Conservation (phyloP, 2,888 invertebrate genomes). For the Polyommatus icarus region DNA sequence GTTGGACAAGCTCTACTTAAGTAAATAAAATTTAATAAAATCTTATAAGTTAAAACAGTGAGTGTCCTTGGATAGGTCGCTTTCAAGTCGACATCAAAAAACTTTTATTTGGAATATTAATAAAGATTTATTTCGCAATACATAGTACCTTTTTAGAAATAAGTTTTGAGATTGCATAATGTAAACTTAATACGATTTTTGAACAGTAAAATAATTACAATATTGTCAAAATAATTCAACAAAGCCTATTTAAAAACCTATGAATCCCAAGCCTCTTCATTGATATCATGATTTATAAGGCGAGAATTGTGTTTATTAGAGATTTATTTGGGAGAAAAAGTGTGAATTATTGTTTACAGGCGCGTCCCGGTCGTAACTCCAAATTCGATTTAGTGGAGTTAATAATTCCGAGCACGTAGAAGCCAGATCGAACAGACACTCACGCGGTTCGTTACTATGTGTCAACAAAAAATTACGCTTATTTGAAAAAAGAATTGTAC, state of each 20-base stretch:
- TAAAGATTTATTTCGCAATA: no score
- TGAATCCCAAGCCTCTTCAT: not conserved
- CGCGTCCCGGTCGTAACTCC: conserved; percentile 19
- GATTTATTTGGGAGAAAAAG: conserved; percentile 11
- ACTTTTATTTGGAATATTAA: no score
- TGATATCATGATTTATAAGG: conserved; percentile 7
- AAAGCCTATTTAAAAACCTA: not conserved
- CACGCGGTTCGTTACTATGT: conserved; percentile 15
- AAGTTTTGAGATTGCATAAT: no score
- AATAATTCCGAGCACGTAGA: conserved; percentile 26
- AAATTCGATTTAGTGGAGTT: conserved; percentile 17
- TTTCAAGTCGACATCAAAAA: no score
- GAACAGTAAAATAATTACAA: no score
- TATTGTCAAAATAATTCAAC: no score
- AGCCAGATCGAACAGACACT: conserved; percentile 21
- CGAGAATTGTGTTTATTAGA: not conserved
- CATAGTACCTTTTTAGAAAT: no score
- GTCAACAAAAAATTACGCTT: conserved; percentile 21
- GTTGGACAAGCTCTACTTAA: no score
- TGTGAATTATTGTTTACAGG: conserved; percentile 28
- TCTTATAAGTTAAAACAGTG: no score
- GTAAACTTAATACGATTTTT: no score
- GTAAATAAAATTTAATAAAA: no score
- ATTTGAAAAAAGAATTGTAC: not conserved
- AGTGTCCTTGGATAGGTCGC: no score